Percentiles rank a stretch among this genome's conserved stretches.
phyloP scores from a whole-genome alignment of 2,888 invertebrate genomes.

The Chrysolina americana region DNA sequence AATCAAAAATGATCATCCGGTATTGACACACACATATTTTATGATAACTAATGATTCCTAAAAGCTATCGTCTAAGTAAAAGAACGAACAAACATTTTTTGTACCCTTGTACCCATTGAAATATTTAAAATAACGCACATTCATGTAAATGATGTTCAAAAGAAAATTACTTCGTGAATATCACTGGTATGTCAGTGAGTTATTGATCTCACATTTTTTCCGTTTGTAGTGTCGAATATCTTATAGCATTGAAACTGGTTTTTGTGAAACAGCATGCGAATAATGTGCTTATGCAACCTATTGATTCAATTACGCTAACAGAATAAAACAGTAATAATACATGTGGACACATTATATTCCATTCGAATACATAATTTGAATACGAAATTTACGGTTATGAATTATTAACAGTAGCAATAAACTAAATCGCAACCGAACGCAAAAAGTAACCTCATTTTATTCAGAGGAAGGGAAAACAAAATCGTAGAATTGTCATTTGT shows the following conservation, averaged over 20 bases:
- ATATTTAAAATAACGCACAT: too few relatives aligned
- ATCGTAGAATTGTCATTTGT: too few relatives aligned
- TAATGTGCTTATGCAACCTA: not conserved
- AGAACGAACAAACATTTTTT: too few relatives aligned
- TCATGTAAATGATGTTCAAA: too few relatives aligned
- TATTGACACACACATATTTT: too few relatives aligned
- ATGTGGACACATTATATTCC: not conserved
- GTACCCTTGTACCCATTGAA: too few relatives aligned
- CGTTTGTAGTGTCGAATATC: not conserved
- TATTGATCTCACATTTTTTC: not conserved
- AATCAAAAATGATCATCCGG: too few relatives aligned
- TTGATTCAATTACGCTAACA: not conserved
- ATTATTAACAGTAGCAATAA: not conserved
- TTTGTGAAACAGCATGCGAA: not conserved
- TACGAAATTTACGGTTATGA: not conserved
- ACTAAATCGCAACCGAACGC: not conserved
- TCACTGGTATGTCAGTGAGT: too few relatives aligned
- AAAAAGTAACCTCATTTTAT: not conserved
- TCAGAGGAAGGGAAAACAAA: too few relatives aligned
- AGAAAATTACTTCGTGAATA: too few relatives aligned
- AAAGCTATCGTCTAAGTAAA: too few relatives aligned
- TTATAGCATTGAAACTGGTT: not conserved
- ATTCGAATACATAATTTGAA: not conserved
- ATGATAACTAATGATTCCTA: too few relatives aligned
- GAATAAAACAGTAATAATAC: not conserved